Evolutionary conservation across 2,113 vertebrate genomes (phyloP).

Genomic region (Ageneiosus marmoratus): DNA sequence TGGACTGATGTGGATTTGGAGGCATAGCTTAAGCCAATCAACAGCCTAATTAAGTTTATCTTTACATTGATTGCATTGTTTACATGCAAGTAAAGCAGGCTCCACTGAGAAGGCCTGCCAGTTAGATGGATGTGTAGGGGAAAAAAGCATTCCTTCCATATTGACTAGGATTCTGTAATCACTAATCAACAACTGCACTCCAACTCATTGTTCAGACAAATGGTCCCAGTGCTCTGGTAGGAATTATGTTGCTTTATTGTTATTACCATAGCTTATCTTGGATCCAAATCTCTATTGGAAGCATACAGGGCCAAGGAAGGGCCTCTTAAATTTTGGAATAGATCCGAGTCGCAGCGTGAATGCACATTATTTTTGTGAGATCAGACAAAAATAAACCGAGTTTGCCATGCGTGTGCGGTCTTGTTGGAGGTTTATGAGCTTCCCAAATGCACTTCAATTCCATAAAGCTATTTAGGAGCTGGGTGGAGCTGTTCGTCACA

Average conservation of each 20-base stretch:
- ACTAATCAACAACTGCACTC: slow-evolving; percentile 31
- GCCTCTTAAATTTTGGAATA: too few relatives aligned
- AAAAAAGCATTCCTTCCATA: slow-evolving; percentile 31
- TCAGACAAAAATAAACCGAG: too few relatives aligned
- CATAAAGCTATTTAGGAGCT: slow-evolving; percentile 58
- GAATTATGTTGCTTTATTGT: neutral
- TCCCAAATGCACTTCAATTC: too few relatives aligned
- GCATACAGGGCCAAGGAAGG: too few relatives aligned
- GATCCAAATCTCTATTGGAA: neutral
- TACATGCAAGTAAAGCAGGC: slow-evolving; percentile 37
- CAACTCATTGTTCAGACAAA: slow-evolving; percentile 27
- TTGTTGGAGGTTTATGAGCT: too few relatives aligned
- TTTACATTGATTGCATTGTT: slow-evolving; percentile 40
- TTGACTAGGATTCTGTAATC: slow-evolving; percentile 40
- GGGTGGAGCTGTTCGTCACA: slow-evolving; percentile 61
- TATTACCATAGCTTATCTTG: neutral
- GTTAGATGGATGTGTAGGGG: slow-evolving; percentile 29
- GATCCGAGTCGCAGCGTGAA: too few relatives aligned
- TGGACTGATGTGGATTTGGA: neutral
- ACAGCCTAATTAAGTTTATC: slow-evolving; percentile 9
- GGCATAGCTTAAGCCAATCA: slow-evolving; percentile 20
- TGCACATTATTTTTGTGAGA: too few relatives aligned
- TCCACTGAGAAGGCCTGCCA: slow-evolving; percentile 23
- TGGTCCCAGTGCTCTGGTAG: slow-evolving; percentile 7
- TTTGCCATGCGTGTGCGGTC: too few relatives aligned